A percentile compares a stretch with the other conserved stretches of the same genome.
Conservation (phyloP, 2,797 vertebrate genomes). For the Poliocrania exsul region DNA sequence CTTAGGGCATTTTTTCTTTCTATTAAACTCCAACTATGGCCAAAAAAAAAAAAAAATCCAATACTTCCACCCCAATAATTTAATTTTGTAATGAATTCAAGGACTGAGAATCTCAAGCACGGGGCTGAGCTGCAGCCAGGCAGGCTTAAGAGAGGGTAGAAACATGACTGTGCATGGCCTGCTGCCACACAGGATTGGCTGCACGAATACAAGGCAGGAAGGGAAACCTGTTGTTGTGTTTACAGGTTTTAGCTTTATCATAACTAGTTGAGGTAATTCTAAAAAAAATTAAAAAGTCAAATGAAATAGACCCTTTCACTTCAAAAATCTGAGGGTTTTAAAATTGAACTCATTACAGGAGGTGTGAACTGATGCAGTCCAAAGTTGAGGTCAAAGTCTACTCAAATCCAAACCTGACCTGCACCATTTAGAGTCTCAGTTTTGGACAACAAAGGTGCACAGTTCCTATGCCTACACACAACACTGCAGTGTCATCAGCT, state of each 20-base stretch:
- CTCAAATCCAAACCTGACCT: background rate
- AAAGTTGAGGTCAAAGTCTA: background rate
- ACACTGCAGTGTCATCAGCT: background rate
- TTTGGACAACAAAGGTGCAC: background rate
- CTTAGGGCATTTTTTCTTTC: background rate
- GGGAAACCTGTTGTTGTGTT: background rate
- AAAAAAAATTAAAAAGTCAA: background rate
- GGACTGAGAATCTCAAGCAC: background rate
- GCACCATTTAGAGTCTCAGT: background rate
- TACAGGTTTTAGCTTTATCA: background rate
- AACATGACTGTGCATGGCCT: background rate
- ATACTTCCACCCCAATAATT: background rate
- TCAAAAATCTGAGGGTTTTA: background rate
- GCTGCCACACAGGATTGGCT: background rate
- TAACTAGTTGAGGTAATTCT: background rate
- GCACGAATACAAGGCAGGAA: background rate
- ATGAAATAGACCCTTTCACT: background rate
- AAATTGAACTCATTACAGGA: background rate
- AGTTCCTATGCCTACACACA: rapidly evolving
- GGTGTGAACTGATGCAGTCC: background rate
- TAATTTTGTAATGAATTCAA: background rate
- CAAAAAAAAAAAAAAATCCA: background rate
- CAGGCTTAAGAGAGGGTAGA: background rate
- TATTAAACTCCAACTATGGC: background rate
- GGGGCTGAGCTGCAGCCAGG: background rate